phyloP scores from a whole-genome alignment of 53 echinoderm and acorn worm genomes.

The Patiria pectinifera region DNA sequence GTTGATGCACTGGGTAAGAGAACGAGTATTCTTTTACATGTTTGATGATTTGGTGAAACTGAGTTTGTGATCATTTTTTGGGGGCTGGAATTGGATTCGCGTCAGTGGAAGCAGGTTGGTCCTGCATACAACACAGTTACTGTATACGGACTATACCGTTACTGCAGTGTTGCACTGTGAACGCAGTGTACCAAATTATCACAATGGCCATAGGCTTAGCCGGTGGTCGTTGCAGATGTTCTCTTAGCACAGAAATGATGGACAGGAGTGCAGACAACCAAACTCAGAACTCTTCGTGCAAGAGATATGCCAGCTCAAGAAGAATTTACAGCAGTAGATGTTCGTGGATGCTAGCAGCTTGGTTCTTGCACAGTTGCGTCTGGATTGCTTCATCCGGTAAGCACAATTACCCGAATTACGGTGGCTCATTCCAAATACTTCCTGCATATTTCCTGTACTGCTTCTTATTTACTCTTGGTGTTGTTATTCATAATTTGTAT shows the following conservation, averaged over 20 bases:
- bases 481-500: neutral
- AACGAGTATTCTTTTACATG: too few species aligned
- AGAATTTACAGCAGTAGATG: neutral
- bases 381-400: slow-evolving; percentile 47
- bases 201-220: too few species aligned
- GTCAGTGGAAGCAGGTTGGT: too few species aligned
- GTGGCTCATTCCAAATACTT: slow-evolving; percentile 13
- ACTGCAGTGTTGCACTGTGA: too few species aligned
- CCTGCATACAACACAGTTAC: too few species aligned
- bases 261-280: neutral
- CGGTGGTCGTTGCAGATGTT: neutral
- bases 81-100: too few species aligned
- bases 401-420: neutral
- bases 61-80: too few species aligned
- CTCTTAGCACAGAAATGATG: neutral
- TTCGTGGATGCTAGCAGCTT: slow-evolving; percentile 42
- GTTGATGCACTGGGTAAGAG: too few species aligned
- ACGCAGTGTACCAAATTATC: too few species aligned
- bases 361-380: slow-evolving; percentile 48
- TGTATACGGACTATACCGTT: too few species aligned
- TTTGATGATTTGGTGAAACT: too few species aligned
- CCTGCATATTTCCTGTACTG: neutral
- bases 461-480: neutral
- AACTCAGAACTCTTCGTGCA: neutral
- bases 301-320: neutral